Conservation (phyloP, 2,888 invertebrate genomes). For the Lepidocyrtinus sp. region DNA sequence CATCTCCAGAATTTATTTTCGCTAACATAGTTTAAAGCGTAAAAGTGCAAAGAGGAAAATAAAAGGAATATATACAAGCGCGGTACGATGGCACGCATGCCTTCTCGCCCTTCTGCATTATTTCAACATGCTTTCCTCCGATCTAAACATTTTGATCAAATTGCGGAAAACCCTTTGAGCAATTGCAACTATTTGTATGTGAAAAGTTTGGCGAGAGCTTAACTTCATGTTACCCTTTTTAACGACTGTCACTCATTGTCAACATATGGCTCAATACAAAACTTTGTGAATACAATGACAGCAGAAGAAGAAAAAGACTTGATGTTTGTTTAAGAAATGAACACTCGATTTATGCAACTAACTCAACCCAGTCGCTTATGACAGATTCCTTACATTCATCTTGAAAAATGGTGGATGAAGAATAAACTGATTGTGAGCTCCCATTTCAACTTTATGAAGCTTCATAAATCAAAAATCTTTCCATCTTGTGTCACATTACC, state of each 20-base stretch:
- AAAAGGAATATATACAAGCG: not conserved
- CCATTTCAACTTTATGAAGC: conserved; percentile 29
- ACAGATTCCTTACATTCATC: not conserved
- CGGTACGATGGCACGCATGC: not conserved
- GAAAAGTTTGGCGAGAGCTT: not conserved
- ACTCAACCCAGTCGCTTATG: not conserved
- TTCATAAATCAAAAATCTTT: conserved; percentile 60
- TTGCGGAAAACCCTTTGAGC: not conserved
- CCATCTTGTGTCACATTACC: conserved; percentile 48
- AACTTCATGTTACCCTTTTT: conserved; percentile 31
- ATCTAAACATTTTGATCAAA: not conserved
- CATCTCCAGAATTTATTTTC: not conserved
- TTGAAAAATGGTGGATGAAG: not conserved
- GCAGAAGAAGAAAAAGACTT: not conserved
- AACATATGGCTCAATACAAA: conserved; percentile 43
- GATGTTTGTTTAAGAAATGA: not conserved
- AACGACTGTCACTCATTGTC: conserved; percentile 48
- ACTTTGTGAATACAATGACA: conserved; percentile 3
- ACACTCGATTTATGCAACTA: not conserved
- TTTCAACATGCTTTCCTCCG: no score
- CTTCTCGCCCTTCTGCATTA: conserved; percentile 7
- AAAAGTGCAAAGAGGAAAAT: not conserved
- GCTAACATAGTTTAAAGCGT: not conserved
- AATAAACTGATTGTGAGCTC: not conserved
- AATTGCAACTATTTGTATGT: no score